These are phyloP conservation scores for Diabrotica undecimpunctata DNA, from an alignment of 1,140 invertebrate species.

Conservation along the genomic window DNA sequence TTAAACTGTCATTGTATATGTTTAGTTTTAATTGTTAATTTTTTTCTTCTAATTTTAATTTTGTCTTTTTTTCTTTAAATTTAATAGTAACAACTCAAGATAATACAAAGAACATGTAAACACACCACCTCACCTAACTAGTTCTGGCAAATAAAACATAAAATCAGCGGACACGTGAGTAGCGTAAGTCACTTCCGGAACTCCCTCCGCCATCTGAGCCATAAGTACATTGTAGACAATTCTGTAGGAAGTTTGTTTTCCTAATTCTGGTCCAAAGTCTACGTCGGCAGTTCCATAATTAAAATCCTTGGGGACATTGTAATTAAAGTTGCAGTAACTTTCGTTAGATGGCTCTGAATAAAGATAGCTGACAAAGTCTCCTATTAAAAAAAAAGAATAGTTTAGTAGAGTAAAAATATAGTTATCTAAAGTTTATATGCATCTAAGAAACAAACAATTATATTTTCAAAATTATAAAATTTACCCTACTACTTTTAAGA, in stretches of 20 bases:
- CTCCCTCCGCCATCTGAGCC: conserved; percentile 35
- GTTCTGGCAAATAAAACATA: conserved; percentile 64
- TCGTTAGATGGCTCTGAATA: conserved; percentile 42
- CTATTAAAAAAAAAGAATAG: not conserved
- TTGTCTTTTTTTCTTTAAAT: too few relatives aligned
- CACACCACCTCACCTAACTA: conserved; percentile 55
- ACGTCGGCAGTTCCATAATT: conserved; percentile 51
- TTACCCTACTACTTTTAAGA: too few relatives aligned
- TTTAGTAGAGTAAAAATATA: not conserved
- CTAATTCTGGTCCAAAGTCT: conserved; percentile 55
- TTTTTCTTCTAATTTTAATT: too few relatives aligned
- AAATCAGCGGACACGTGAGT: conserved; percentile 74
- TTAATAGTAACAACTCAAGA: too few relatives aligned
- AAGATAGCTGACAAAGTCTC: not conserved
- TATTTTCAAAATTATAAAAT: too few relatives aligned
- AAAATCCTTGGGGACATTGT: conserved; percentile 56
- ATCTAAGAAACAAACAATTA: too few relatives aligned
- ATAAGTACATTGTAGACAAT: conserved; percentile 63
- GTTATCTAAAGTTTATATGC: not conserved
- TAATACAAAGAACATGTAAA: too few relatives aligned
- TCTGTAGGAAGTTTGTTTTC: conserved; percentile 55
- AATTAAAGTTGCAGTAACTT: conserved; percentile 61
- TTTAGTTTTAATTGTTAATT: too few relatives aligned
- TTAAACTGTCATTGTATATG: too few relatives aligned
- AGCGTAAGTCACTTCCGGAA: conserved; percentile 59